Evolutionary conservation across 2,113 vertebrate species (phyloP).

Genomic region (Chaetura pelagica): DNA sequence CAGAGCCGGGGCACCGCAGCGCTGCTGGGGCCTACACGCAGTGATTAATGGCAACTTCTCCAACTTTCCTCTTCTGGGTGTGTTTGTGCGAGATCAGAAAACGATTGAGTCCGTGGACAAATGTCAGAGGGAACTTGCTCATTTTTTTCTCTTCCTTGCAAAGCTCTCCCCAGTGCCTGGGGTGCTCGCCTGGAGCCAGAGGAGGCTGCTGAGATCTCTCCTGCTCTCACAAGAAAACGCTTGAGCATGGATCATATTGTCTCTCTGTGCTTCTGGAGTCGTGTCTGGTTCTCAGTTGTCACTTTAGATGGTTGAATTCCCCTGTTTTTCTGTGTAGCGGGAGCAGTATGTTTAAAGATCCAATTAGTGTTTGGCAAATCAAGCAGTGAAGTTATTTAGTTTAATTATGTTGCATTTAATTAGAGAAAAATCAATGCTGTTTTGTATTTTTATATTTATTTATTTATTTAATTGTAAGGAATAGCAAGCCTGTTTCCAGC

Average conservation of each 20-base stretch:
- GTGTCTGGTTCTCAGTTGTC: conserved; percentile 44
- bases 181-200: neutral
- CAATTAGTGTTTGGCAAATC: conserved; percentile 42
- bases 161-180: neutral
- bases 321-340: neutral
- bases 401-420: conserved; percentile 58
- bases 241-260: neutral
- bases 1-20: neutral
- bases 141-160: neutral
- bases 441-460: neutral
- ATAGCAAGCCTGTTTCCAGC: neutral
- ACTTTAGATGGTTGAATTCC: neutral
- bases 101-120: neutral
- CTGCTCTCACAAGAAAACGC: neutral
- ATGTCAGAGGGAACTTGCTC: neutral
- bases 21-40: conserved; percentile 18
- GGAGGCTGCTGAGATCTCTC: neutral
- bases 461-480: neutral
- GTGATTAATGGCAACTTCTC: conserved; percentile 1
- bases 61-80: neutral
- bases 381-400: conserved; percentile 32
- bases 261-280: conserved; percentile 48
- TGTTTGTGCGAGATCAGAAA: neutral
- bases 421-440: conserved; percentile 36
- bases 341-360: conserved; percentile 38